These are phyloP conservation scores for Pardalotus punctatus DNA, from an alignment of 2,113 vertebrate species.

Conservation along the genomic window DNA sequence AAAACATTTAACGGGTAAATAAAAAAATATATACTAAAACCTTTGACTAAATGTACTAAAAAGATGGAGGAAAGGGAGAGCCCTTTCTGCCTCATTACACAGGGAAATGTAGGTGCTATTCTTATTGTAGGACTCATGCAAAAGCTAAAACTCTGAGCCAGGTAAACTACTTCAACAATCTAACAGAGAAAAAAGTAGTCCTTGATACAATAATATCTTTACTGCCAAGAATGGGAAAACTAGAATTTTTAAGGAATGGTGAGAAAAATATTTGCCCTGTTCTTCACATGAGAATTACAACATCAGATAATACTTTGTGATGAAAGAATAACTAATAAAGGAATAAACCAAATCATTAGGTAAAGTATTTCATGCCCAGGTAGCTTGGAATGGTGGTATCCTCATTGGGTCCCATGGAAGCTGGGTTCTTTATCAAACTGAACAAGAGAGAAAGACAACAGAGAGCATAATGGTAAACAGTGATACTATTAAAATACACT, in stretches of 20 bases:
- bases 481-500: neutral
- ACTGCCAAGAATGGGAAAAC: neutral
- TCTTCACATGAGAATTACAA: neutral
- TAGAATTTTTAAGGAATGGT: neutral
- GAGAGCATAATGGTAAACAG: neutral
- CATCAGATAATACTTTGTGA: neutral
- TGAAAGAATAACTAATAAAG: neutral
- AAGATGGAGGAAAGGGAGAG: neutral
- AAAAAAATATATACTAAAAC: neutral
- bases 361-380: neutral
- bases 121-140: neutral
- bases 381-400: neutral
- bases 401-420: neutral
- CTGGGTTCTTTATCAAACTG: neutral
- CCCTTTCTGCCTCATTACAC: neutral
- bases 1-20: conserved; percentile 2
- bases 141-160: neutral
- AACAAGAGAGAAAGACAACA: neutral
- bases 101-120: neutral
- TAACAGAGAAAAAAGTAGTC: neutral
- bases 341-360: neutral
- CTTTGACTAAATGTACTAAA: neutral
- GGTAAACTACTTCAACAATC: neutral
- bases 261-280: neutral
- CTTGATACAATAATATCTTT: neutral